Base-by-base conservation (phyloP, 2,113 vertebrate species). In the Alligator sinensis region DNA sequence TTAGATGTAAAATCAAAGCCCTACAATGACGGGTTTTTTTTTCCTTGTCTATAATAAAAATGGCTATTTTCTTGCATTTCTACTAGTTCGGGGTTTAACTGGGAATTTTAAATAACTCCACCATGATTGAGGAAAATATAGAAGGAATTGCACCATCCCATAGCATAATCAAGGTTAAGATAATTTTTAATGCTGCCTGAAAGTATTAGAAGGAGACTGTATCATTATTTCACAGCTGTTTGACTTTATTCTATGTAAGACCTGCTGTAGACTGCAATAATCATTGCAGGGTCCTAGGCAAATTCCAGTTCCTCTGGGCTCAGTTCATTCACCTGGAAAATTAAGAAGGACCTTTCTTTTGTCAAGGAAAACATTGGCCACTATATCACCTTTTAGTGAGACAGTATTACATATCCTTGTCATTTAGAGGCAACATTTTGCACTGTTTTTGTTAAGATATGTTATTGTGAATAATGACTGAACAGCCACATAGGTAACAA, bases 251-350 rank as follows among this genome's bases (percentile, higher is more conserved):
- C 66, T 27, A 55, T 63, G 30, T 60, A 54, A 64, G 54, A 84
- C 54, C 60, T 28, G 54, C 15, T 0, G 1, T 91, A 83, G 86
- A 54, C 12, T 72, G 60, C 38, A 85, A 55, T 30, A 64, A 19
- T 87, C 2, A 0, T 61, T n/a, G 12, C 14, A 84, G 8, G 34
- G 19, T n/a, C 62, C 30, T 28, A 66, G 78, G 54, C 84, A 58
- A 90, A 24, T 24, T 82, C 64, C 21, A 90, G 24, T 58, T 95
- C 90, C 86, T 77, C 21, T 17, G 9, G 5, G 2, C 38, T 86
- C 34, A 70, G 15, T 77, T 57, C 54, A 14, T 89, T 95, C 59
- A 15, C 25, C 30, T 78, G 16, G 79, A 85, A 94, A 93, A 76
- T 27, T 12, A 57, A 59, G 54, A 77, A 7, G 7, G 54, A 80